Evolutionary conservation across 2,797 vertebrate genomes (phyloP).

Genomic region (Poecilia picta): DNA sequence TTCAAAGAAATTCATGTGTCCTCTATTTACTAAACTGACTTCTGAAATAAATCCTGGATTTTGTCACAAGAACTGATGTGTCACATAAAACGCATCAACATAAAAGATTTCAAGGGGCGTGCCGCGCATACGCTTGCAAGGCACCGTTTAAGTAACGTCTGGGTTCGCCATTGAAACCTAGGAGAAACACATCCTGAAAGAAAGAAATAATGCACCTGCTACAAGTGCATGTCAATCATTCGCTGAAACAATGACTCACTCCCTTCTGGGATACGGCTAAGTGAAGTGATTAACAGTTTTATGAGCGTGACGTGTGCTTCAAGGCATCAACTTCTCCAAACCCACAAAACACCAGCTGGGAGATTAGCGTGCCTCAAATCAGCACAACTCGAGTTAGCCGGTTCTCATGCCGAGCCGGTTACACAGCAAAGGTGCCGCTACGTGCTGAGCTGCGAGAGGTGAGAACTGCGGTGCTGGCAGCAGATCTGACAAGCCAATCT

Average conservation of each 20-base stretch:
- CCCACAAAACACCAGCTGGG: conserved; percentile 65
- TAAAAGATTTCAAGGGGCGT: not conserved
- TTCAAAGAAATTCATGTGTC: not conserved
- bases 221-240: conserved; percentile 65
- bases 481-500: conserved; percentile 71
- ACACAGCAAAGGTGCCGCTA: conserved; percentile 55
- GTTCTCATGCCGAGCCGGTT: conserved; percentile 57
- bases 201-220: conserved; percentile 65
- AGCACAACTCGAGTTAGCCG: conserved; percentile 36
- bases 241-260: conserved; percentile 68
- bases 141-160: not conserved
- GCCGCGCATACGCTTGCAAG: not conserved
- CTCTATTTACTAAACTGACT: not conserved
- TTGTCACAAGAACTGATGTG: not conserved
- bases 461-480: conserved; percentile 73
- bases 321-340: conserved; percentile 67
- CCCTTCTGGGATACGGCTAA: conserved; percentile 60
- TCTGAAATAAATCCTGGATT: not conserved
- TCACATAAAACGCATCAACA: not conserved
- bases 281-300: conserved; percentile 69
- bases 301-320: conserved; percentile 69
- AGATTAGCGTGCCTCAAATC: conserved; percentile 60
- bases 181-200: conserved; percentile 19
- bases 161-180: not conserved
- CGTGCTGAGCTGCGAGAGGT: conserved; percentile 59